phyloP scores from a whole-genome alignment of 1,140 invertebrate genomes.

The Lithobius niger region DNA sequence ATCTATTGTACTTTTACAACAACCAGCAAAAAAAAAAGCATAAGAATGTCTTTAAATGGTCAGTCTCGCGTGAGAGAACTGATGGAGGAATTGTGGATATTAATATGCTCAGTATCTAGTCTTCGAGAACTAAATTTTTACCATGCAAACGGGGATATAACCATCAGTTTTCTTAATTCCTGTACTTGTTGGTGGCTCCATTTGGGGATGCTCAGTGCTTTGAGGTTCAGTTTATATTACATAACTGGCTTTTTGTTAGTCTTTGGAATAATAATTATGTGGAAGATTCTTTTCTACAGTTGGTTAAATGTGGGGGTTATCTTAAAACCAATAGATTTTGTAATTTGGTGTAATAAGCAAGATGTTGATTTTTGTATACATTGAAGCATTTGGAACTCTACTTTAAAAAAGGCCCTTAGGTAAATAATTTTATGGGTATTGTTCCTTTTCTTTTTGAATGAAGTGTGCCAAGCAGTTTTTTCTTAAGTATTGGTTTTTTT shows the following conservation, averaged over 20 bases:
- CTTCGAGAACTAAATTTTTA: not conserved
- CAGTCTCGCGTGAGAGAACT: not conserved
- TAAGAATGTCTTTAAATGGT: not conserved
- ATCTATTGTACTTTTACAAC: not conserved
- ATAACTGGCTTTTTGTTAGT: not conserved
- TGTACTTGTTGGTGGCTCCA: not conserved
- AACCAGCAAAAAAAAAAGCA: not conserved
- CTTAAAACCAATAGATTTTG: not conserved
- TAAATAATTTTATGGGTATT: no score
- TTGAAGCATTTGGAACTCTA: not conserved
- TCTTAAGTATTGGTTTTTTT: not conserved
- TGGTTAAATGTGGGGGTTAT: not conserved
- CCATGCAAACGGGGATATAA: not conserved
- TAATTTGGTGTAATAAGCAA: not conserved
- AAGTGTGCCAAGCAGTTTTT: constrained; percentile 1
- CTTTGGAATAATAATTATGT: not conserved
- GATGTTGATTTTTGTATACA: not conserved
- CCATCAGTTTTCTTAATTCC: not conserved
- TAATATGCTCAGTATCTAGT: constrained; percentile 8
- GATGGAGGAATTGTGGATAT: constrained; percentile 5
- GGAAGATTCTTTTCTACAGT: not conserved
- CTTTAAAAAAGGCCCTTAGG: no score
- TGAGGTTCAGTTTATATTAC: not conserved
- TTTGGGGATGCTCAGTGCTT: not conserved
- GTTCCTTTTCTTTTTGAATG: not conserved